A percentile compares a stretch with the other conserved stretches of the same genome.
Evolutionary conservation across 2,888 invertebrate species (phyloP).

Genomic region (Dromius quadrimaculatus): DNA sequence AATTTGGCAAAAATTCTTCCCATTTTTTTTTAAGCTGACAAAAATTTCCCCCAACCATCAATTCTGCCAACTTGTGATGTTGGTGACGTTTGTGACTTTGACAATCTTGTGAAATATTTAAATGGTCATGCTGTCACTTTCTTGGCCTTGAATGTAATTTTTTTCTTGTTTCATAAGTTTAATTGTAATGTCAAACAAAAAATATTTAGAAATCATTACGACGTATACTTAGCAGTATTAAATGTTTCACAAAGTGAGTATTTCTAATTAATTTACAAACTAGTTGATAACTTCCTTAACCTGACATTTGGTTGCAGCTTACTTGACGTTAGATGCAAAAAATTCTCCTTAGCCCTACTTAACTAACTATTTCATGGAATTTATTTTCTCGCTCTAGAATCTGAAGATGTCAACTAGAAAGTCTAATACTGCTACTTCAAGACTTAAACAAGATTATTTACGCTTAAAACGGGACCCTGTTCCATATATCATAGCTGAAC

Average conservation of each 20-base stretch:
- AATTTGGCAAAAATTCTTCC: no score
- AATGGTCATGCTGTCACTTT: constrained; percentile 41
- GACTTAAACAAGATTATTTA: constrained; percentile 96
- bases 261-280: constrained; percentile 1
- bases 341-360: not conserved
- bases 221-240: constrained; percentile 11
- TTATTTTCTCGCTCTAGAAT: constrained; percentile 16
- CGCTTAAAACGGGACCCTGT: constrained; percentile 95
- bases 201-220: not conserved
- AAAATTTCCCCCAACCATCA: no score
- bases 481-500: constrained; percentile 95
- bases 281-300: constrained; percentile 3
- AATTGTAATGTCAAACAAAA: constrained; percentile 20
- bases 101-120: constrained; percentile 40
- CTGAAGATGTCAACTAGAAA: constrained; percentile 67
- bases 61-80: constrained; percentile 1
- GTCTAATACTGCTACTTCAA: constrained; percentile 78
- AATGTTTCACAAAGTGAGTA: constrained; percentile 1
- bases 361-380: constrained; percentile 16
- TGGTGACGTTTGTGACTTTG: constrained; percentile 46
- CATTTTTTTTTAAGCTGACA: no score
- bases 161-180: constrained; percentile 24
- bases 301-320: constrained; percentile 9
- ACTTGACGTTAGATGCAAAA: constrained; percentile 1
- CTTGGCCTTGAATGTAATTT: constrained; percentile 36